These are phyloP conservation scores for Diachrysia chrysitis DNA, from an alignment of 2,888 invertebrate genomes.

Conservation along the genomic window DNA sequence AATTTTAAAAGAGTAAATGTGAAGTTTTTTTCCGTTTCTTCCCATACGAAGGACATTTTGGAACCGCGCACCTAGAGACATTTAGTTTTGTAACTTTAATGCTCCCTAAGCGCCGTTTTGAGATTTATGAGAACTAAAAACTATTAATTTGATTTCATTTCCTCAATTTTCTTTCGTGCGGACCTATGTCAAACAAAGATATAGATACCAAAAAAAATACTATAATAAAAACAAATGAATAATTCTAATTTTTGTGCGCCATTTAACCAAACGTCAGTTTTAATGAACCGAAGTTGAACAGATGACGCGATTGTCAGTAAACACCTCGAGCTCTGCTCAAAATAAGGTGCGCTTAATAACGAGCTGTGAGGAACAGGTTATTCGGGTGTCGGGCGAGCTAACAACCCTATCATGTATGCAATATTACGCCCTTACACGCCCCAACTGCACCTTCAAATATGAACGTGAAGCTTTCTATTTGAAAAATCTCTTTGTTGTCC, in stretches of 20 bases:
- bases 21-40: too few relatives aligned
- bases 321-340: constrained; percentile 16
- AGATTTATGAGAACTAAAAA: too few relatives aligned
- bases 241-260: constrained; percentile 7
- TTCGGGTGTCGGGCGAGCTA: constrained; percentile 18
- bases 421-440: constrained; percentile 28
- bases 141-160: too few relatives aligned
- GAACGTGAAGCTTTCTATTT: not conserved
- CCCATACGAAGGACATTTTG: too few relatives aligned
- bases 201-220: too few relatives aligned
- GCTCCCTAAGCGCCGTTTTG: too few relatives aligned
- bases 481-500: constrained; percentile 2
- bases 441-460: constrained; percentile 5
- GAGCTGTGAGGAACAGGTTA: constrained; percentile 20
- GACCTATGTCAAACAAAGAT: too few relatives aligned
- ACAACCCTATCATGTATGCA: constrained; percentile 23
- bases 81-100: too few relatives aligned
- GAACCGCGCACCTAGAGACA: too few relatives aligned
- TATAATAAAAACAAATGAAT: constrained; percentile 18
- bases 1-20: too few relatives aligned
- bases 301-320: not conserved
- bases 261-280: not conserved
- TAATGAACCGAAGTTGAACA: not conserved
- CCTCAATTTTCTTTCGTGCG: too few relatives aligned
- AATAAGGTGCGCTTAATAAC: constrained; percentile 35